These are phyloP conservation scores for Trachops cirrhosus DNA, from an alignment of 2,797 vertebrate genomes.

Conservation along the genomic window DNA sequence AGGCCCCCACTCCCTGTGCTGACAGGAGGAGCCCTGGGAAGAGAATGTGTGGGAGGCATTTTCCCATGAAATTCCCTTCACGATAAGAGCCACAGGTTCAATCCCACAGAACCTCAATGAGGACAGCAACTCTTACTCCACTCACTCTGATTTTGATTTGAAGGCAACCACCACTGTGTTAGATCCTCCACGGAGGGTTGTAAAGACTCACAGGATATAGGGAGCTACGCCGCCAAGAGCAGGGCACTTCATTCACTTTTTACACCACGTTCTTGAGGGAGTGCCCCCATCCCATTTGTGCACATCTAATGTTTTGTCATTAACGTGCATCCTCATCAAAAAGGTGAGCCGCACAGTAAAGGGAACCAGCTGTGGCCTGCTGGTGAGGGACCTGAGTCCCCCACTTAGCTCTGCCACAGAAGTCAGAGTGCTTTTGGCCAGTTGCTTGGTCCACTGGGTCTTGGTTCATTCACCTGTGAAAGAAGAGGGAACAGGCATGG, in stretches of 20 bases:
- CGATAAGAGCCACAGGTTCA: not conserved
- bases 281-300: not conserved
- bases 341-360: not conserved
- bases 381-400: fast-evolving
- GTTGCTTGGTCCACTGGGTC: not conserved
- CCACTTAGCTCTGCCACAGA: not conserved
- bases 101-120: not conserved
- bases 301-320: not conserved
- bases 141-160: not conserved
- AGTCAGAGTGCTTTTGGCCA: not conserved
- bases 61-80: not conserved
- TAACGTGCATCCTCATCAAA: not conserved
- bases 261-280: not conserved
- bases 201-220: not conserved
- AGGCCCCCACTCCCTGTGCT: not conserved
- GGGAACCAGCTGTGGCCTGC: not conserved
- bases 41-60: not conserved
- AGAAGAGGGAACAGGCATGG: not conserved
- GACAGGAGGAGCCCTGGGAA: not conserved
- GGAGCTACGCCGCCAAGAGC: not conserved
- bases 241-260: not conserved
- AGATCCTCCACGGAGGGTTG: not conserved
- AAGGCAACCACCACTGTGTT: not conserved
- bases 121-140: not conserved
- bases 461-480: not conserved